These are phyloP conservation scores for Drosophila paramelanica DNA, from an alignment of 2,888 invertebrate genomes.

Conservation along the genomic window DNA sequence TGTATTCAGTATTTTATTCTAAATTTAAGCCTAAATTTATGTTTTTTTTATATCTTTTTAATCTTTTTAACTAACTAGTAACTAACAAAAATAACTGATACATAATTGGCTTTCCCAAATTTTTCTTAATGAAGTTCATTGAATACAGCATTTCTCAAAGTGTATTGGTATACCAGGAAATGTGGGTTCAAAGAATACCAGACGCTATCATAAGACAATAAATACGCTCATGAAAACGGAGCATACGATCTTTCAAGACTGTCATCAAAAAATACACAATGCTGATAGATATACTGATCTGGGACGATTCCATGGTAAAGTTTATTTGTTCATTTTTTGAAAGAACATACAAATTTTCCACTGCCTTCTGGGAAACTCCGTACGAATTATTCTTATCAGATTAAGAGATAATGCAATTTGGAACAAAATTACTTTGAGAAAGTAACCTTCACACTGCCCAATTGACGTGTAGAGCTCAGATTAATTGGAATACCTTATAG, in stretches of 20 bases:
- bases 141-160: too few relatives aligned
- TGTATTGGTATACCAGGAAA: constrained; percentile 48
- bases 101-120: too few relatives aligned
- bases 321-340: not conserved
- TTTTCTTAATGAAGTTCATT: too few relatives aligned
- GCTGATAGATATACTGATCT: constrained; percentile 18
- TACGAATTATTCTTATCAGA: not conserved
- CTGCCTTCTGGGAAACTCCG: constrained; percentile 16
- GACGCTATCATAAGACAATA: constrained; percentile 24
- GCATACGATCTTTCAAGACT: constrained; percentile 5
- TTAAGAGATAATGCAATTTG: not conserved
- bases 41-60: too few relatives aligned
- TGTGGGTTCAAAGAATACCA: constrained; percentile 31
- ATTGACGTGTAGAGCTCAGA: not conserved
- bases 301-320: constrained; percentile 2
- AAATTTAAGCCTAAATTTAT: too few relatives aligned
- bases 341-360: constrained; percentile 1
- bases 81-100: too few relatives aligned
- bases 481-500: not conserved
- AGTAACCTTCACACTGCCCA: not conserved
- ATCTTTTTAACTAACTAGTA: too few relatives aligned
- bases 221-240: not conserved
- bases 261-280: constrained; percentile 14
- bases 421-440: not conserved
- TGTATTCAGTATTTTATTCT: too few relatives aligned